Evolutionary conservation across 2,888 invertebrate species (phyloP).

Genomic region (Corythucha ciliata): DNA sequence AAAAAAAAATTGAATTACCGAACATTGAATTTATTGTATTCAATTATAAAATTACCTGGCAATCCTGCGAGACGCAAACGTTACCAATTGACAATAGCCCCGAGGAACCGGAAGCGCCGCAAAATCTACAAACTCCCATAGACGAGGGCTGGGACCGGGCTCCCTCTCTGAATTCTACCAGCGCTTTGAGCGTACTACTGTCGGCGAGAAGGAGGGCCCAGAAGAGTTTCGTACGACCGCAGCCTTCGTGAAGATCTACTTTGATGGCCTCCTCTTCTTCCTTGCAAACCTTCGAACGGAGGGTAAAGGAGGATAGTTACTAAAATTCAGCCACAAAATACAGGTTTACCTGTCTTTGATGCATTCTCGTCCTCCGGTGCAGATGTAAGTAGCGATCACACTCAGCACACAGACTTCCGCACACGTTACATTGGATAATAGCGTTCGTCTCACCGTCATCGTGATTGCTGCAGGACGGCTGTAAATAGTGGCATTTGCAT

Average conservation of each 20-base stretch:
- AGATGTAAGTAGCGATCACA: slow-evolving; percentile 93
- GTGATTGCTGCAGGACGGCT: slow-evolving; percentile 89
- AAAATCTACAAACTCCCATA: slow-evolving; percentile 78
- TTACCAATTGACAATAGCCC: slow-evolving; percentile 85
- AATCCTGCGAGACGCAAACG: slow-evolving; percentile 87
- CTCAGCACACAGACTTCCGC: slow-evolving; percentile 89
- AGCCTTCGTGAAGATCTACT: slow-evolving; percentile 92
- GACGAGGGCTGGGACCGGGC: slow-evolving; percentile 38
- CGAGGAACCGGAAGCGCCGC: slow-evolving; percentile 72
- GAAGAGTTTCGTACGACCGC: slow-evolving; percentile 89
- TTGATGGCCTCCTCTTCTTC: slow-evolving; percentile 93
- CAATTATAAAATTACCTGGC: slow-evolving; percentile 54
- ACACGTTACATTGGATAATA: slow-evolving; percentile 82
- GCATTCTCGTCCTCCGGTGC: slow-evolving; percentile 73
- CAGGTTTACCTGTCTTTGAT: slow-evolving; percentile 61
- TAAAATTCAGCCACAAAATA: not conserved
- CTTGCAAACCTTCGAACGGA: slow-evolving; percentile 90
- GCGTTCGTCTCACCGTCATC: slow-evolving; percentile 91
- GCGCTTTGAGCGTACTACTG: slow-evolving; percentile 79
- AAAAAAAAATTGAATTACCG: not conserved
- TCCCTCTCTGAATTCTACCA: slow-evolving; percentile 82
- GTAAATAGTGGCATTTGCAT: slow-evolving; percentile 31
- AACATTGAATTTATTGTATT: not conserved
- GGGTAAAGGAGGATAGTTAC: slow-evolving; percentile 18
- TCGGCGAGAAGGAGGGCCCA: slow-evolving; percentile 92